Evolutionary conservation across 2,888 invertebrate genomes (phyloP).

Genomic region (Pammene fasciana): DNA sequence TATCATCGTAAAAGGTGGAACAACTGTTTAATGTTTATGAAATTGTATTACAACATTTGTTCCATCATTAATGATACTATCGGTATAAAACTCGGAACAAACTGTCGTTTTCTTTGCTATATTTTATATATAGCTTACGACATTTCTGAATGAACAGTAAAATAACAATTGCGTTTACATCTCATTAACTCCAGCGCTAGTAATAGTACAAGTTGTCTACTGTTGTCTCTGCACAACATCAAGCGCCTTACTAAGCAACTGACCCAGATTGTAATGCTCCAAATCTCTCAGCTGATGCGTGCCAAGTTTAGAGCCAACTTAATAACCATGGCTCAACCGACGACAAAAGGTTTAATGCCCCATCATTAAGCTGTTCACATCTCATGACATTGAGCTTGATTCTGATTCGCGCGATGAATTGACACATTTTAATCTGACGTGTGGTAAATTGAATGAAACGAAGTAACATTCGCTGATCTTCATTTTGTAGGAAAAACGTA

Average conservation of each 20-base stretch:
- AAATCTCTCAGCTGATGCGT: slow-evolving; percentile 69
- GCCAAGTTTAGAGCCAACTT: slow-evolving; percentile 64
- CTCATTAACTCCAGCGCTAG: slow-evolving; percentile 33
- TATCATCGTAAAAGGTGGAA: too few species aligned
- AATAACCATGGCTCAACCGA: slow-evolving; percentile 46
- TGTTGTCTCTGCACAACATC: slow-evolving; percentile 54
- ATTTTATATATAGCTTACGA: too few species aligned
- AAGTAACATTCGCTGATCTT: not conserved
- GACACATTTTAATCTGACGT: slow-evolving; percentile 21
- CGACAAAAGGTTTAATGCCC: slow-evolving; percentile 42
- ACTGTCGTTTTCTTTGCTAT: too few species aligned
- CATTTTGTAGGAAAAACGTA: not conserved
- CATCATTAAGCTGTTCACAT: slow-evolving; percentile 39
- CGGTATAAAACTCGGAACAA: too few species aligned
- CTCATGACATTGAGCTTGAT: slow-evolving; percentile 39
- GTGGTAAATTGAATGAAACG: not conserved
- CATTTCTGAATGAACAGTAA: not conserved
- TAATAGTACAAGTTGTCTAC: slow-evolving; percentile 46
- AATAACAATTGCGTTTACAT: slow-evolving; percentile 19
- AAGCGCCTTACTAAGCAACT: slow-evolving; percentile 73
- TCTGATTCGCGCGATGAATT: slow-evolving; percentile 22
- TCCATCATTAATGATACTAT: too few species aligned
- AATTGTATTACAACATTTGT: too few species aligned
- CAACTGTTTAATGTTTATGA: too few species aligned
- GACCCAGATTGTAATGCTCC: slow-evolving; percentile 76